A percentile compares a stretch with the other conserved stretches of the same genome.
Conservation (phyloP, 2,888 invertebrate genomes). For the Dicyrtoma fusca region DNA sequence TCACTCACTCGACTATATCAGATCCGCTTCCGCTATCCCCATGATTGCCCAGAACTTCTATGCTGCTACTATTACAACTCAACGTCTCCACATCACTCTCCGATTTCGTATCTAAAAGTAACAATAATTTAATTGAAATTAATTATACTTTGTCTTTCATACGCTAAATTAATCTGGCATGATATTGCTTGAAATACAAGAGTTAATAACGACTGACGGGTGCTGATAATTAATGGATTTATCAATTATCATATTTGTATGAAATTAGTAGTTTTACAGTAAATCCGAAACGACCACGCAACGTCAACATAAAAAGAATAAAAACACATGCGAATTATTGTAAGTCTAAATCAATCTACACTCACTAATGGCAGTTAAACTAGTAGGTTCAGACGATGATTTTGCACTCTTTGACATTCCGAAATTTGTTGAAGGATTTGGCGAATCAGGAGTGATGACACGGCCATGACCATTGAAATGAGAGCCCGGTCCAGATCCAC, state of each 20-base stretch:
- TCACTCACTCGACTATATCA: constrained; percentile 50
- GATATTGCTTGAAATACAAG: too few relatives aligned
- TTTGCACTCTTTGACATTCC: background rate
- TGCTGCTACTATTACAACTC: constrained; percentile 55
- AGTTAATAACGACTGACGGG: too few relatives aligned
- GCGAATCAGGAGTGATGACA: background rate
- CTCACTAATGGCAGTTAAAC: constrained; percentile 30
- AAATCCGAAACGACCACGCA: too few relatives aligned
- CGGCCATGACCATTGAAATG: too few relatives aligned
- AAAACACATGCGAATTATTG: background rate
- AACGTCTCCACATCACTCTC: constrained; percentile 56
- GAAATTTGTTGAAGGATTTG: background rate
- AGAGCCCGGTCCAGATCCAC: background rate
- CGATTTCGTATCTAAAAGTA: constrained; percentile 50
- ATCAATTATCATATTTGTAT: too few relatives aligned
- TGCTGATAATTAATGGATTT: too few relatives aligned
- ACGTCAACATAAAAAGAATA: constrained; percentile 9
- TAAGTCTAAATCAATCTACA: background rate
- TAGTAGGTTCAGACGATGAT: constrained; percentile 29
- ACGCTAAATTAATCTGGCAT: too few relatives aligned
- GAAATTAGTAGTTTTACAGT: background rate
- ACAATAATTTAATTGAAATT: too few relatives aligned
- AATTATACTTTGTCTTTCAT: too few relatives aligned
- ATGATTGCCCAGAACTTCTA: constrained; percentile 54
- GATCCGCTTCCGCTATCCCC: constrained; percentile 51